A percentile compares a stretch with the other conserved stretches of the same genome.
These are phyloP conservation scores for Drosophila kohkoa DNA, from an alignment of 1,140 invertebrate genomes.

Conservation along the genomic window DNA sequence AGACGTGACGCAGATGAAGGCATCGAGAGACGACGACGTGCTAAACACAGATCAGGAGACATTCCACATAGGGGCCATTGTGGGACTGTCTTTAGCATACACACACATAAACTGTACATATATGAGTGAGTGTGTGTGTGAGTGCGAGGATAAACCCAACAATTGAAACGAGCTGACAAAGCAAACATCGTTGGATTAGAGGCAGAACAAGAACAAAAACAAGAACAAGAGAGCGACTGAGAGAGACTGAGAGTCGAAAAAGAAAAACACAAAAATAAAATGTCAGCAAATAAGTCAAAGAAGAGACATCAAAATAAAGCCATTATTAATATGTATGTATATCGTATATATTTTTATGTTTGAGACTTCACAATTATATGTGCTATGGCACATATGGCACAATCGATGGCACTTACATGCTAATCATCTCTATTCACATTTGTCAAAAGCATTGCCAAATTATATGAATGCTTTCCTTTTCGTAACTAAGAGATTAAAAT, in stretches of 20 bases:
- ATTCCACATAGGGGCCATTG: too few species aligned
- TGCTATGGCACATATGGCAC: not conserved
- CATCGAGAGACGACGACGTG: conserved; percentile 41
- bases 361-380: not conserved
- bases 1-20: conserved; percentile 57
- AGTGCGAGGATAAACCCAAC: conserved; percentile 19
- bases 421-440: too few species aligned
- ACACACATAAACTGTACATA: too few species aligned
- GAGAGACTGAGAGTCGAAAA: not conserved
- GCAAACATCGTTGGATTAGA: conserved; percentile 25
- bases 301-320: conserved; percentile 4
- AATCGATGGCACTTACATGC: not conserved
- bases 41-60: conserved; percentile 4
- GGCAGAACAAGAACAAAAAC: not conserved
- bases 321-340: conserved; percentile 2
- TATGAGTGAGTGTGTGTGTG: not conserved
- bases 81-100: too few species aligned
- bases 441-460: too few species aligned
- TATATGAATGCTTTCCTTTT: too few species aligned
- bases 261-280: conserved; percentile 1
- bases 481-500: too few species aligned
- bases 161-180: conserved; percentile 37
- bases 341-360: not conserved
- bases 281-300: conserved; percentile 30
- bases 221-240: not conserved